phyloP scores from a whole-genome alignment of 1,140 invertebrate genomes.

The Drosophila mauritiana region DNA sequence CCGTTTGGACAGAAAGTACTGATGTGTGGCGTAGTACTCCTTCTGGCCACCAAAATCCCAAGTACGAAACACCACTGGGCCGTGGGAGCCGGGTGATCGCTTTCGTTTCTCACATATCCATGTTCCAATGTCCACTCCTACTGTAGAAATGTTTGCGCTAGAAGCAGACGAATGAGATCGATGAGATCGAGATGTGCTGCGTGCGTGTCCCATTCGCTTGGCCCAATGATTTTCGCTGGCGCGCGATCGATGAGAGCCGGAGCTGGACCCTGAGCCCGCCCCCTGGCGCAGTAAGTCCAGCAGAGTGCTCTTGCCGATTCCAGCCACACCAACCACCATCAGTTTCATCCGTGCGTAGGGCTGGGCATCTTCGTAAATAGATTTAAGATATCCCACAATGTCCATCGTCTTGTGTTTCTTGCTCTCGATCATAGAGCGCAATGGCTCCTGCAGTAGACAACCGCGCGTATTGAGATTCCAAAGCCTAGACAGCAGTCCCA shows the following conservation, averaged over 20 bases:
- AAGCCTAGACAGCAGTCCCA: slow-evolving; percentile 95
- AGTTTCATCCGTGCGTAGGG: slow-evolving; percentile 98
- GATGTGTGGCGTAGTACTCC: slow-evolving; percentile 99
- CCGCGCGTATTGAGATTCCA: slow-evolving; percentile 98
- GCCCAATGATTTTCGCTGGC: slow-evolving; percentile 91
- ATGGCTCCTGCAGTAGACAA: slow-evolving; percentile 94
- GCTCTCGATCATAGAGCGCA: slow-evolving; percentile 96
- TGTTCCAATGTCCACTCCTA: slow-evolving; percentile 98
- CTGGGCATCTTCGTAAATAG: slow-evolving; percentile 94
- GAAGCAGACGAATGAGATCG: slow-evolving; percentile 27
- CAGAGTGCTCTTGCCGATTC: slow-evolving; percentile 96
- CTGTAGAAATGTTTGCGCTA: slow-evolving; percentile 93
- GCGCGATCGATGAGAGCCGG: slow-evolving; percentile 63
- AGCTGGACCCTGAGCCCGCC: slow-evolving; percentile 70
- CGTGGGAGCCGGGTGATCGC: slow-evolving; percentile 88
- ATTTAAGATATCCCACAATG: slow-evolving; percentile 97
- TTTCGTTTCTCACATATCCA: slow-evolving; percentile 95
- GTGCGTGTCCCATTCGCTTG: slow-evolving; percentile 95
- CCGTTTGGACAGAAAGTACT: slow-evolving; percentile 98
- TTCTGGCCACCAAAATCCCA: slow-evolving; percentile 99
- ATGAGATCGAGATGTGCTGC: slow-evolving; percentile 67
- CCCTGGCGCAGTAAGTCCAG: slow-evolving; percentile 93
- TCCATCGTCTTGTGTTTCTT: slow-evolving; percentile 98
- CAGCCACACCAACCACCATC: slow-evolving; percentile 98
- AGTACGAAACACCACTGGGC: slow-evolving; percentile 97